Conservation (phyloP, 2,113 vertebrate species). For the Amphiprion percula region DNA sequence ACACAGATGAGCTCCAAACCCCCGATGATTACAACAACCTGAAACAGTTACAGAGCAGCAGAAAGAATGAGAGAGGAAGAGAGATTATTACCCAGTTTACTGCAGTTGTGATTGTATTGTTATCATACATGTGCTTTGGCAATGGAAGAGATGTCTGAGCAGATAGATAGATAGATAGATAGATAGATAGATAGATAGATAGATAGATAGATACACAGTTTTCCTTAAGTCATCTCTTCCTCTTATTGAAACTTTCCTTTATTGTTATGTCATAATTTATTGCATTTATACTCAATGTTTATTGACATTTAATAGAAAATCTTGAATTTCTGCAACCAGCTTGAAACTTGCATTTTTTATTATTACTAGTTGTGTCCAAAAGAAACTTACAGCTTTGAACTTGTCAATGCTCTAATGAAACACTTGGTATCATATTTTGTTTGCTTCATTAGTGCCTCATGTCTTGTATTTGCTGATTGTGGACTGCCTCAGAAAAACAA, state of each 20-base stretch:
- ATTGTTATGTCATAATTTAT: conserved; percentile 60
- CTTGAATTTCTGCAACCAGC: neutral
- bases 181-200: conserved; percentile 10
- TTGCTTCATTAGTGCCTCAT: neutral
- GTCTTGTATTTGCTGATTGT: neutral
- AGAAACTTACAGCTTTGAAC: conserved; percentile 1
- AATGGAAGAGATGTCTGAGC: conserved; percentile 24
- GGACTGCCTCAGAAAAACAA: neutral
- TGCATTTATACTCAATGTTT: conserved; percentile 42
- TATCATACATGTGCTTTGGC: conserved; percentile 55
- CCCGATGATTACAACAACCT: conserved; percentile 22
- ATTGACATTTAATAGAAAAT: conserved; percentile 11
- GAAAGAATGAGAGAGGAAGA: neutral
- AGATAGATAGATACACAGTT: neutral
- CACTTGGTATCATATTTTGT: neutral
- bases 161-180: neutral
- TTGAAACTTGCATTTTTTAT: neutral
- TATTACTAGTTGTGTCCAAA: conserved; percentile 15
- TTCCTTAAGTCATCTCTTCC: conserved; percentile 7
- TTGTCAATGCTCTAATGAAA: neutral
- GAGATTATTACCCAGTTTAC: neutral
- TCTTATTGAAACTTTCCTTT: conserved; percentile 38
- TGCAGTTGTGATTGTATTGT: conserved; percentile 1
- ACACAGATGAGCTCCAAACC: conserved; percentile 22
- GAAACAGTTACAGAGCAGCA: conserved; percentile 6